Conservation (phyloP, 2,797 vertebrate genomes). For the Botia kubotai region DNA sequence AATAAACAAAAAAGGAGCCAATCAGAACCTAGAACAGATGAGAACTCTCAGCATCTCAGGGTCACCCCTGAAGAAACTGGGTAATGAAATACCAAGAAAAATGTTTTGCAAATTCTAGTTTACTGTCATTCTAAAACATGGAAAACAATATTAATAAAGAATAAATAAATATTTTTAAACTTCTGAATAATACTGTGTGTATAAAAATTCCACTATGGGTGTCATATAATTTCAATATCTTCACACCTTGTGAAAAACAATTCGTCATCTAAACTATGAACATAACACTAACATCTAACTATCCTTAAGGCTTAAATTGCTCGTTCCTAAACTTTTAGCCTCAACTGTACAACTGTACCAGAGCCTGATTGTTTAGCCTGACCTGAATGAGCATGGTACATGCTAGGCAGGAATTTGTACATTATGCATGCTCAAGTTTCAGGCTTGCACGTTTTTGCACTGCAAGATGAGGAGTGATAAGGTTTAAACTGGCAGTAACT, state of each 20-base stretch:
- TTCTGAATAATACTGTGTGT: no score
- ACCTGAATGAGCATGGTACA: conserved; percentile 40
- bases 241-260: neutral
- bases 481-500: conserved; percentile 21
- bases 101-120: no score
- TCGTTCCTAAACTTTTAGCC: neutral
- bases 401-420: conserved; percentile 39
- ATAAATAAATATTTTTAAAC: no score
- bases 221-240: neutral
- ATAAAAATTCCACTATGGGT: neutral
- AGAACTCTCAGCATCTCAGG: no score
- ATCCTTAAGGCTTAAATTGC: neutral
- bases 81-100: no score
- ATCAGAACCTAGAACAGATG: no score
- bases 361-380: conserved; percentile 29
- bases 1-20: no score
- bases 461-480: conserved; percentile 28
- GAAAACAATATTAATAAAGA: no score
- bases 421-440: conserved; percentile 45
- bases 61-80: no score
- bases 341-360: neutral
- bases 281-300: neutral
- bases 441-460: conserved; percentile 41
- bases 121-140: no score
- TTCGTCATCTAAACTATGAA: neutral